Conservation (phyloP, 2,113 vertebrate genomes). For the Protomyctophum bolini region DNA sequence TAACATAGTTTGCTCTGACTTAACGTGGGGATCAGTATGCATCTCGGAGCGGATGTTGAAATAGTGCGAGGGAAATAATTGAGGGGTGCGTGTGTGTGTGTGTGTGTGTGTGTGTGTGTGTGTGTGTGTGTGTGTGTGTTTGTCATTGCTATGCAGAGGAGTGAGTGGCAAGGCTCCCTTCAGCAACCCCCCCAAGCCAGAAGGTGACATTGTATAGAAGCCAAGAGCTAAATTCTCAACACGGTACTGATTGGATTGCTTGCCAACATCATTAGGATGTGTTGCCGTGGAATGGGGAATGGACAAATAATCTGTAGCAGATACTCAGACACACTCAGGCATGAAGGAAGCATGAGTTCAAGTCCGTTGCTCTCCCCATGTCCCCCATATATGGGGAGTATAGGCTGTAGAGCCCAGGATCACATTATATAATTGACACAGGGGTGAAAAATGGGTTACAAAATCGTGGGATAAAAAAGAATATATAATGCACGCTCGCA, state of each 20-base stretch:
- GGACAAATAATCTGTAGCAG: not conserved
- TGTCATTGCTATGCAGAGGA: constrained; percentile 65
- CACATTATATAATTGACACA: no score
- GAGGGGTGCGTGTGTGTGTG: not conserved
- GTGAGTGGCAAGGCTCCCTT: constrained; percentile 51
- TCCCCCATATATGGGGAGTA: no score
- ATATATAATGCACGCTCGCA: no score
- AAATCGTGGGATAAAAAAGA: no score
- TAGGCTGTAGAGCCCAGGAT: no score
- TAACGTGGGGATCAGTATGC: not conserved
- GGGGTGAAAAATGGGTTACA: no score
- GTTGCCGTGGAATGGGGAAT: constrained; percentile 10
- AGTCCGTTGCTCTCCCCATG: no score
- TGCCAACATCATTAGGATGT: constrained; percentile 28
- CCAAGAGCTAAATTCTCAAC: constrained; percentile 52
- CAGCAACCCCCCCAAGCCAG: constrained; percentile 39
- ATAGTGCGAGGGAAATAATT: constrained; percentile 30
- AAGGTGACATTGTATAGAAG: constrained; percentile 52
- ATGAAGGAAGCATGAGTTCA: no score
- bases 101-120: no score
- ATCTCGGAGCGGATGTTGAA: constrained; percentile 13
- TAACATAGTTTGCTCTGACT: not conserved
- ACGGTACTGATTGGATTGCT: constrained; percentile 35
- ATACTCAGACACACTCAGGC: no score
- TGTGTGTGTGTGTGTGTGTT: not conserved